Evolutionary conservation across 2,888 invertebrate genomes (phyloP).

Genomic region (Thymelicus acteon): DNA sequence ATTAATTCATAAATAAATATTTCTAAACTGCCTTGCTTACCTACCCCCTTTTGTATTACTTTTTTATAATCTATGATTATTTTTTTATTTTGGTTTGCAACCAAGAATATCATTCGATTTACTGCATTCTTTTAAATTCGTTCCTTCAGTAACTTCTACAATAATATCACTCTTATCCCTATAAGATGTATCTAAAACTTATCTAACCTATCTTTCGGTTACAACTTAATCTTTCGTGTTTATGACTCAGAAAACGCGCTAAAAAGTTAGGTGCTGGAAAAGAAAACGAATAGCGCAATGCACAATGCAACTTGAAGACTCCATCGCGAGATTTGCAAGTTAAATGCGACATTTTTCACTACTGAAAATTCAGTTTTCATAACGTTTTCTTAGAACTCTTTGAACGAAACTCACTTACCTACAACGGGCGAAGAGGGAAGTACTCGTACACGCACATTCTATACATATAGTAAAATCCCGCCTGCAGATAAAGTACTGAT

Average conservation of each 20-base stretch:
- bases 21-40: too few relatives aligned
- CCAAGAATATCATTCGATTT: too few relatives aligned
- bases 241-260: background rate
- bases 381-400: conserved; percentile 31
- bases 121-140: too few relatives aligned
- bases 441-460: background rate
- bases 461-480: background rate
- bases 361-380: conserved; percentile 38
- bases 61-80: too few relatives aligned
- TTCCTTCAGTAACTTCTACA: too few relatives aligned
- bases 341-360: conserved; percentile 36
- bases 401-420: conserved; percentile 26
- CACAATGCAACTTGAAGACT: conserved; percentile 31
- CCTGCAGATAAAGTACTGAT: background rate
- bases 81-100: too few relatives aligned
- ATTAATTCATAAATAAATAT: background rate
- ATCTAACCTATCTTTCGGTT: too few relatives aligned
- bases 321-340: conserved; percentile 4
- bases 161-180: too few relatives aligned
- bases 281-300: conserved; percentile 11
- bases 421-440: background rate
- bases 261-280: background rate
- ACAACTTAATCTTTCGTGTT: too few relatives aligned
- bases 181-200: too few relatives aligned
- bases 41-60: too few relatives aligned